Conservation (phyloP, 30 jellyfish, hydroid and myxozoan species). For the Sanderia malayensis region DNA sequence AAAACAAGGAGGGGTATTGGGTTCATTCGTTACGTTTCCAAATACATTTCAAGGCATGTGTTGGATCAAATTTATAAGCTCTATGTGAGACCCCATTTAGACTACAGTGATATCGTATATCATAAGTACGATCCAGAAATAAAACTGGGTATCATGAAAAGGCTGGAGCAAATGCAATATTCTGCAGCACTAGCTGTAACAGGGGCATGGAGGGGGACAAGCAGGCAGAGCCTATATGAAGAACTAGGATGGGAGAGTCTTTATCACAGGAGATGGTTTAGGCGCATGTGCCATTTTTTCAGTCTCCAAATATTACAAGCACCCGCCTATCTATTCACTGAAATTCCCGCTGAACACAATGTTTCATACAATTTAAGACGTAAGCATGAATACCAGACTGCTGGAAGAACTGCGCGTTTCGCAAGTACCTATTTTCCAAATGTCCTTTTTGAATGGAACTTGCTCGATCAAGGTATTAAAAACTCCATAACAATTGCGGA, state of each 20-base stretch:
- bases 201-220: slow-evolving; percentile 39
- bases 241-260: slow-evolving; percentile 31
- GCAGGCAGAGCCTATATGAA: slow-evolving; percentile 11
- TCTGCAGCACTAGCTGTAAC: no score
- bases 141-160: slow-evolving; percentile 7
- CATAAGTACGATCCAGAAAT: neutral
- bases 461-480: neutral
- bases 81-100: no score
- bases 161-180: slow-evolving; percentile 31
- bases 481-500: neutral
- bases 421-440: slow-evolving; percentile 6
- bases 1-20: slow-evolving; percentile 3
- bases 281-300: slow-evolving; percentile 36
- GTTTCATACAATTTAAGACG: slow-evolving; percentile 15
- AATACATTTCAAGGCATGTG: no score
- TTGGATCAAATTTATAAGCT: no score
- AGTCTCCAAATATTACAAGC: slow-evolving; percentile 7
- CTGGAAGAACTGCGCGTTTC: slow-evolving; percentile 21
- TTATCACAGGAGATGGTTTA: slow-evolving; percentile 13
- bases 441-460: slow-evolving; percentile 17
- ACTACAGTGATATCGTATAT: neutral
- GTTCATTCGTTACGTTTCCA: neutral
- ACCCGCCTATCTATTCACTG: slow-evolving; percentile 29
- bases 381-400: slow-evolving; percentile 5
- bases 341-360: slow-evolving; percentile 27